Percentiles rank a stretch among this genome's conserved stretches.
These are phyloP conservation scores for Liposcelis brunnea DNA, from an alignment of 2,888 invertebrate species.

Conservation along the genomic window DNA sequence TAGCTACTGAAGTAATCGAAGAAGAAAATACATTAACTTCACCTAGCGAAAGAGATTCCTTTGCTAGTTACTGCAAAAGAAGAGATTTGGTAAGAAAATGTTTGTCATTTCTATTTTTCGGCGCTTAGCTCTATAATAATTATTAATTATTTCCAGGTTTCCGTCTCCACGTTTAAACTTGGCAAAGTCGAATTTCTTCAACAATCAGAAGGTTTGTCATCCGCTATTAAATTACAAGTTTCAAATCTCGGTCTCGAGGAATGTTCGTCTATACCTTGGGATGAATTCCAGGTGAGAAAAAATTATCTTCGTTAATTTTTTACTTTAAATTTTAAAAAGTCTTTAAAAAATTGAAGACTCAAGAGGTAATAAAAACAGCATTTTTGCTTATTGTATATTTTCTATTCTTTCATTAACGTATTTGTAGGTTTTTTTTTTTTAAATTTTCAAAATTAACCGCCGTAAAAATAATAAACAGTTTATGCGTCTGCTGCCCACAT, in stretches of 20 bases:
- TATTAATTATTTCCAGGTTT: constrained; percentile 26
- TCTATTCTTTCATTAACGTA: constrained; percentile 1
- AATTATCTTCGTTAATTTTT: constrained; percentile 15
- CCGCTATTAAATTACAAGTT: constrained; percentile 49
- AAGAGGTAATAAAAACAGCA: constrained; percentile 16
- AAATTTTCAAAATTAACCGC: no score
- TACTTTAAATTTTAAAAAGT: constrained; percentile 16
- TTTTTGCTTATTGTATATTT: constrained; percentile 15
- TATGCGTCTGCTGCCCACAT: no score
- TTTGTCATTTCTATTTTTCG: not conserved
- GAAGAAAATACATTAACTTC: constrained; percentile 47
- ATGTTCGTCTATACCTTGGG: constrained; percentile 78
- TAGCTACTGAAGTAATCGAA: constrained; percentile 71
- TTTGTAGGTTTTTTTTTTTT: no score
- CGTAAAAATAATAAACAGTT: no score
- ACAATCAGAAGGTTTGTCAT: constrained; percentile 47
- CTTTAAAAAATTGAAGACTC: constrained; percentile 13
- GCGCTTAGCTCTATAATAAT: not conserved
- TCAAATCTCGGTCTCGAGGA: constrained; percentile 60
- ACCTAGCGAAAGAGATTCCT: constrained; percentile 58
- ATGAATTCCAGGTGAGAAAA: constrained; percentile 70
- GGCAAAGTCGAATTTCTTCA: constrained; percentile 55
- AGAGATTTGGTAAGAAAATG: constrained; percentile 48
- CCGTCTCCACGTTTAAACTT: constrained; percentile 45
- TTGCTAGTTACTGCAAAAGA: constrained; percentile 60